These are phyloP conservation scores for Lasiurus cinereus DNA, from an alignment of 2,113 vertebrate species.

Conservation along the genomic window DNA sequence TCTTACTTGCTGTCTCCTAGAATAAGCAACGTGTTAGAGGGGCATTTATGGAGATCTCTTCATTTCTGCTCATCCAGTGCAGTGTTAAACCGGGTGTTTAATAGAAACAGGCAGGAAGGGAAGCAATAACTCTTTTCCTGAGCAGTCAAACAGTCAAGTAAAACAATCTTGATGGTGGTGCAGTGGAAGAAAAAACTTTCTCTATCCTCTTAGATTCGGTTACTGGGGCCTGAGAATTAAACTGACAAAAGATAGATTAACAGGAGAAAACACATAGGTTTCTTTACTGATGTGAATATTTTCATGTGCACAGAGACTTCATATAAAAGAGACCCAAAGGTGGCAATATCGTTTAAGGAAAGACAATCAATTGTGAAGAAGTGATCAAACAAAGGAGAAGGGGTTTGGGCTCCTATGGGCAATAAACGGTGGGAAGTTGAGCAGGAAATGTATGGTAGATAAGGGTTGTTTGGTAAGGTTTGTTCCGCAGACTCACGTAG, in stretches of 20 bases:
- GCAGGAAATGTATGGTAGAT: background rate
- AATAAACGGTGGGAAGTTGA: background rate
- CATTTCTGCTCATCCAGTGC: background rate
- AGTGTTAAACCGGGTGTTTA: background rate
- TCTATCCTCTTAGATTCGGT: background rate
- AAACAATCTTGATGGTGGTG: background rate
- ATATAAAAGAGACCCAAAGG: conserved; percentile 14
- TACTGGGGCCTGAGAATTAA: conserved; percentile 32
- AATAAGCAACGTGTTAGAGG: conserved; percentile 50
- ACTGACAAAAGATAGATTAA: background rate
- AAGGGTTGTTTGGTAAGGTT: conserved; percentile 16
- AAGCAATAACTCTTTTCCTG: background rate
- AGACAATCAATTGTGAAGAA: conserved; percentile 31
- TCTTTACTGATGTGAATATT: background rate
- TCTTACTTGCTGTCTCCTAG: conserved; percentile 30
- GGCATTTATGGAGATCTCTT: background rate
- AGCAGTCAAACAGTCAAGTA: background rate
- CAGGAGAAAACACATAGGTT: background rate
- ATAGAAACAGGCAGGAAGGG: background rate
- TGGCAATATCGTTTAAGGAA: background rate
- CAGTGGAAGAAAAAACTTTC: conserved; percentile 1
- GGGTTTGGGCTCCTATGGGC: background rate
- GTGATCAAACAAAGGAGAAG: background rate
- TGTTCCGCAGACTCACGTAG: background rate
- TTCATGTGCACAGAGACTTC: background rate